Conservation (phyloP, 2,888 invertebrate genomes). For the Brachyopa scutellaris region DNA sequence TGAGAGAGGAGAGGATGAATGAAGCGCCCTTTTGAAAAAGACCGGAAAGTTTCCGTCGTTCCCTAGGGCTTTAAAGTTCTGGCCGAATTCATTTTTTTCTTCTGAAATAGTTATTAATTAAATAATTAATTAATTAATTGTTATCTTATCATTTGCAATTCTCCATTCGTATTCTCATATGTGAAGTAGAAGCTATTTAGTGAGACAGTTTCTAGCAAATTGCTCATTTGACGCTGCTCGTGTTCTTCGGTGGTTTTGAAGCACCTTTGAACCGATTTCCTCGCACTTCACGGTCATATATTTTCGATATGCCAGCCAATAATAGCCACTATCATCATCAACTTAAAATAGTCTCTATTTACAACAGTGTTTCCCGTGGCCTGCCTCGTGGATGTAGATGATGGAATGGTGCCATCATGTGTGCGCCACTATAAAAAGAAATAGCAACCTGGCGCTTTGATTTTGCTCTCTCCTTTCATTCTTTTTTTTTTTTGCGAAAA, state of each 20-base stretch:
- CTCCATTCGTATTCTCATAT: no score
- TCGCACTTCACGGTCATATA: constrained; percentile 30
- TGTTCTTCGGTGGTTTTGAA: neutral
- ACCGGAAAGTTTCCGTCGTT: no score
- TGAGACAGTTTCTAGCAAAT: neutral
- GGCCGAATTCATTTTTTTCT: no score
- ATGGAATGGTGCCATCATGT: constrained; percentile 69
- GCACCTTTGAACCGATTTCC: constrained; percentile 36
- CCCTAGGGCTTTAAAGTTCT: no score
- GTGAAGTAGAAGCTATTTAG: no score
- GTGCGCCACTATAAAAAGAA: constrained; percentile 56
- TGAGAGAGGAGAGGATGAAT: no score
- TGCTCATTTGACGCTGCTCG: constrained; percentile 4
- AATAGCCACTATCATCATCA: constrained; percentile 65
- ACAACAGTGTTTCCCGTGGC: constrained; percentile 64
- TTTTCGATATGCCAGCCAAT: constrained; percentile 32
- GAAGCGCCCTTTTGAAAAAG: no score
- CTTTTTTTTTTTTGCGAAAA: constrained; percentile 23
- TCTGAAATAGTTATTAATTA: no score
- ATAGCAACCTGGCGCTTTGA: constrained; percentile 58
- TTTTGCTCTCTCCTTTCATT: constrained; percentile 11
- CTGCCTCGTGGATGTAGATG: constrained; percentile 52
- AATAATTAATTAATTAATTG: no score
- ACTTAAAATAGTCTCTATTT: constrained; percentile 67
- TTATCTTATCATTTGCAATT: no score